Conservation (phyloP, 2,888 invertebrate genomes). For the Cephus rjabovi region DNA sequence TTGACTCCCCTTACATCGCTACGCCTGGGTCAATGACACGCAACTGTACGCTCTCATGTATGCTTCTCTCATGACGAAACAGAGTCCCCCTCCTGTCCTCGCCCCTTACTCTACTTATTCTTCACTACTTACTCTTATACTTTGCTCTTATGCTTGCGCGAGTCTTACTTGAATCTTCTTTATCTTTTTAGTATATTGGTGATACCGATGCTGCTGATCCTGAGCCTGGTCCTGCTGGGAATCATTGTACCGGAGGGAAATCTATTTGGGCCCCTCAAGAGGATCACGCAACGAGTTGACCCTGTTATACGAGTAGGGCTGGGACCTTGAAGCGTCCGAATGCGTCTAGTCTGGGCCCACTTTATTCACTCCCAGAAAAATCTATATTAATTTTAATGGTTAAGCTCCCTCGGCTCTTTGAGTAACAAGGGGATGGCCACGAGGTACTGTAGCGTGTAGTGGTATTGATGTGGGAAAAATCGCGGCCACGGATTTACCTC, state of each 20-base stretch:
- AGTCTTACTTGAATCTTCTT: background rate
- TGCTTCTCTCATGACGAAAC: background rate
- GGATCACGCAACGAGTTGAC: conserved; percentile 5
- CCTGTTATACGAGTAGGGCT: background rate
- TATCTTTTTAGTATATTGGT: background rate
- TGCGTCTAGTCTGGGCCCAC: background rate
- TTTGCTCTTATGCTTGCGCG: background rate
- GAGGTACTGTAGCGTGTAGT: background rate
- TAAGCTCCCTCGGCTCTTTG: background rate
- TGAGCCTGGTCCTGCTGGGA: background rate
- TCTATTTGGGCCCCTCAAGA: conserved; percentile 3
- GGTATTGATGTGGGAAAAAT: conserved; percentile 9
- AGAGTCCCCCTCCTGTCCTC: background rate
- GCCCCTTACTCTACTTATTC: background rate
- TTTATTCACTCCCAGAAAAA: conserved; percentile 2
- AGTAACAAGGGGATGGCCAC: background rate
- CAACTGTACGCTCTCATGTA: conserved; percentile 2
- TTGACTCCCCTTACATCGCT: background rate
- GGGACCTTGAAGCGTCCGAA: background rate
- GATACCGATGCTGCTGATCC: background rate
- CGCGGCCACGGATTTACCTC: conserved; percentile 5
- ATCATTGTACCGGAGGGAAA: background rate
- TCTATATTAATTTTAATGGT: conserved; percentile 7
- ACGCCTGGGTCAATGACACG: conserved; percentile 10
- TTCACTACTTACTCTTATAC: background rate